Percentiles rank a stretch among this genome's conserved stretches.
Evolutionary conservation across 1,140 invertebrate species (phyloP).

Genomic region (honey bee (Apis mellifera)): Amel_HAv3.1 CM009939.2:9203001-9203500

Average conservation of each 20-base stretch:
- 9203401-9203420: too few relatives aligned
- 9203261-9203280: background rate
- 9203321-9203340: background rate
- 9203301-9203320: background rate
- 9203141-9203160: background rate
- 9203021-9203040: background rate
- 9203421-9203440: too few relatives aligned
- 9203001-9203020: conserved; percentile 30
- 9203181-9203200: background rate
- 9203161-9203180: background rate
- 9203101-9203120: conserved; percentile 38
- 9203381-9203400: too few relatives aligned
- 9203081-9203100: conserved; percentile 22
- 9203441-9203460: too few relatives aligned
- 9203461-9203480: too few relatives aligned
- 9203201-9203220: background rate
- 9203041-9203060: background rate
- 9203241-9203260: background rate
- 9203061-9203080: background rate
- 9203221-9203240: background rate
- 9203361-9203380: too few relatives aligned
- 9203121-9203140: conserved; percentile 42
- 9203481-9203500: too few relatives aligned
- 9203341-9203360: too few relatives aligned
- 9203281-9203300: background rate